These are phyloP conservation scores for Drosophila sp. DNA, from an alignment of 1,140 invertebrate species.

Conservation along the genomic window DNA sequence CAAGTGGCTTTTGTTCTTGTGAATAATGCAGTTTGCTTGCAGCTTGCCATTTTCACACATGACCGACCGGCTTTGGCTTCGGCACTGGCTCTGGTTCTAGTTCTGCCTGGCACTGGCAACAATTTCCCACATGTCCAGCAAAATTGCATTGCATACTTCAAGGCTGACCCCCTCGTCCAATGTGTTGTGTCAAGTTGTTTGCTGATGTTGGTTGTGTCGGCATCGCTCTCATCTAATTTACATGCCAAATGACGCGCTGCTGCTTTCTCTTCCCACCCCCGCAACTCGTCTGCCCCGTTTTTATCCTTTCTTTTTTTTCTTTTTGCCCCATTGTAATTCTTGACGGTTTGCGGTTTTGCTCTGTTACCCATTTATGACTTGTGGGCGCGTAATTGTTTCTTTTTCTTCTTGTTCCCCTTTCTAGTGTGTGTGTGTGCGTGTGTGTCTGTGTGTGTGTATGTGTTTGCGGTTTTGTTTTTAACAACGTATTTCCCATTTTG, in stretches of 20 bases:
- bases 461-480: neutral
- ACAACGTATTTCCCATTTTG: slow-evolving; percentile 9
- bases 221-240: slow-evolving; percentile 54
- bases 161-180: slow-evolving; percentile 29
- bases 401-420: neutral
- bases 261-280: neutral
- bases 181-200: neutral
- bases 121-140: slow-evolving; percentile 51
- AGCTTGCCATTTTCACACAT: slow-evolving; percentile 65
- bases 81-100: slow-evolving; percentile 23
- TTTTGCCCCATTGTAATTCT: slow-evolving; percentile 26
- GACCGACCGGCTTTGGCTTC: slow-evolving; percentile 4
- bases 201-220: slow-evolving; percentile 6
- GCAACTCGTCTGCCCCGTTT: neutral
- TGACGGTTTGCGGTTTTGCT: slow-evolving; percentile 1
- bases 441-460: no score
- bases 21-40: slow-evolving; percentile 51
- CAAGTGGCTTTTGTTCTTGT: slow-evolving; percentile 50
- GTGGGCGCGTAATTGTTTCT: slow-evolving; percentile 51
- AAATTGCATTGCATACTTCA: slow-evolving; percentile 70
- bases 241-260: slow-evolving; percentile 63
- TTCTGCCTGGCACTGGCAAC: slow-evolving; percentile 32
- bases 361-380: slow-evolving; percentile 45
- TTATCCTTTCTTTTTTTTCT: slow-evolving; percentile 10
- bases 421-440: neutral